phyloP scores from a whole-genome alignment of 53 echinoderm and acorn worm genomes.

The Actinopyga echinites region DNA sequence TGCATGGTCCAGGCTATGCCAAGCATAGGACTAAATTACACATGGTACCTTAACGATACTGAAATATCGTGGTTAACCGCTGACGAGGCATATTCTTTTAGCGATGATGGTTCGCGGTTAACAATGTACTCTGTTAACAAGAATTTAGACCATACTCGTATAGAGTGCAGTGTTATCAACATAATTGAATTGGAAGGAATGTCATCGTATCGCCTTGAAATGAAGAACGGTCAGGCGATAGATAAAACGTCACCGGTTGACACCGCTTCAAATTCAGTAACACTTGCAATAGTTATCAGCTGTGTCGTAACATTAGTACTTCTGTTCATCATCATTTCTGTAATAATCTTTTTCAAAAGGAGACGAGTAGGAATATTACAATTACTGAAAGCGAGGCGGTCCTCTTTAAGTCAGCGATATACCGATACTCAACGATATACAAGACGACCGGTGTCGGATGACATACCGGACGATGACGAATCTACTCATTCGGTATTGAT shows the following conservation, averaged over 20 bases:
- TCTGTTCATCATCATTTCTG: not conserved
- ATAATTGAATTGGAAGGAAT: conserved; percentile 6
- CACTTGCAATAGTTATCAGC: not conserved
- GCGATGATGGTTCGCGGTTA: not conserved
- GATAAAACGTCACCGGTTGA: not conserved
- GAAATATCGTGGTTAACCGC: not conserved
- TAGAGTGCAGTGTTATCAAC: conserved; percentile 10
- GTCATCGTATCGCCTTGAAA: not conserved
- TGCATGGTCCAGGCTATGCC: conserved; percentile 53
- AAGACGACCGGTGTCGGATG: not conserved
- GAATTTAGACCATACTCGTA: not conserved
- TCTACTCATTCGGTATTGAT: conserved; percentile 48
- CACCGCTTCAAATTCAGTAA: not conserved
- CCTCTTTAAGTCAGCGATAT: not conserved
- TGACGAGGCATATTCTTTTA: not conserved
- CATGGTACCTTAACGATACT: conserved; percentile 47
- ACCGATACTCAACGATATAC: not conserved
- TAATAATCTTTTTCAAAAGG: not conserved
- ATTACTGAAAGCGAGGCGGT: conserved; percentile 9
- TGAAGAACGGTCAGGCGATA: not conserved
- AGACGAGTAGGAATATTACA: conserved; percentile 16
- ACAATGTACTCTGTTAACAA: not conserved
- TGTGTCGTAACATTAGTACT: not conserved
- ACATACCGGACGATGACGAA: not conserved
- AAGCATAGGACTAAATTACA: conserved; percentile 42